Base-by-base conservation (phyloP, 2,113 vertebrate species). In the Triplophysa siluroides region DNA sequence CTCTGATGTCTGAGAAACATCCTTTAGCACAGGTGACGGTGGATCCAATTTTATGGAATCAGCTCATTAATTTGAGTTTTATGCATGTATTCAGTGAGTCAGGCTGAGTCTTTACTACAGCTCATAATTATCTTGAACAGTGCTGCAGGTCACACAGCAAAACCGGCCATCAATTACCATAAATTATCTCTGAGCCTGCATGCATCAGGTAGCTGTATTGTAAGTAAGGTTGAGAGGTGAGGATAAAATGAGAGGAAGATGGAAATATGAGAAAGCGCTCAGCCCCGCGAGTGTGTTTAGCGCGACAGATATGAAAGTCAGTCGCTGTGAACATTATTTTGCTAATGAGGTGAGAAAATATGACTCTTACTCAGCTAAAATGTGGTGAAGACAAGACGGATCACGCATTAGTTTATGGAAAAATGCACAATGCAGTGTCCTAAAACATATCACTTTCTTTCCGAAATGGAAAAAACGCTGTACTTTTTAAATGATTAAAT, bases 111-210 rank as follows among this genome's bases (percentile, higher is more conserved):
- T 81, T 76, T 33, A 81, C 72, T 68, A 62, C 65, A 81, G 64
- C 63, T 62, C 58, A 67, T 66, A 68, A 76, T 76, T 81, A 62
- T 81, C 80, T 62, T 76, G 62, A 79, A 77, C 43, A 26, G 19
- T 54, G 71, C 82, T 41, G 24, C 19, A 29, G 84, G 79, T 83
- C 71, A 76, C 69, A 24, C 33, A 78, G 41, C 54, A 38, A 64
- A 79, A 81, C 50, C 54, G 64, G n/a, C 78, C 71, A 79, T 83
- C 71, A 72, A 79, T 85, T 85, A 81, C 21, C 71, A 76, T 79
- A 73, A 62, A 83, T 79, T 78, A 75, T 80, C 78, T 61, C 29
- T 1, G 66, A 24, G 38, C 38, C 63, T 70, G 70, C 14, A 38
- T 23, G 62, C 67, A 85, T 78, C 61, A 73, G 61, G 62, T 75